Base-by-base conservation (phyloP, 1,140 invertebrate genomes). In the Drosophila littoralis region DNA sequence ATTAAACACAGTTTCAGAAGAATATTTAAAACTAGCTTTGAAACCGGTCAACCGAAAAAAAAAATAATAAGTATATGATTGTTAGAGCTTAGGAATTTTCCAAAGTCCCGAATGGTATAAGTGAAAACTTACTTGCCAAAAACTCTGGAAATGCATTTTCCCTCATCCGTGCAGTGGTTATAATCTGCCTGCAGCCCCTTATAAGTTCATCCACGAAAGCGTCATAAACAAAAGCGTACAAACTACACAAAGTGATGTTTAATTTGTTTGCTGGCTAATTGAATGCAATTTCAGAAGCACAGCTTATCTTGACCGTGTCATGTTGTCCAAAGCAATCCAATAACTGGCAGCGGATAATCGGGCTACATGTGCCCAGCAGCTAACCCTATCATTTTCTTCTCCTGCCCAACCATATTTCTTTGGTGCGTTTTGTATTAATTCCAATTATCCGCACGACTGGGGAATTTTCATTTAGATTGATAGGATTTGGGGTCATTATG, bases 371-470 rank as follows among this genome's bases (percentile, higher is more conserved):
- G 43, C 61, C 13, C 42, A 45, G 22, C 4, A 22, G 12, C 45
- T 45, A 28, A 75, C 45, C 67, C 67, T 51, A 43, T 64, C 59
- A 50, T 10, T 57, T 33, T 15, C 12, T 12, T 9, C 15, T 12
- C 45, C 32, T 8, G 45, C 1, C n/a, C 9, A 51, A 40, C 63
- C 48, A 88, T 74, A 77, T 76, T 71, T 81, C 77, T 75, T 60
- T 60, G 67, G 52, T 77, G 68, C 67, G 65, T 84, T 83, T 77
- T 88, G 80, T 88, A 89, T 89, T 89, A 89, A 89, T 89, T 89
- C 77, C 85, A 90, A 89, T 89, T 89, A 89, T 85, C 89, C 84
- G 84, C 84, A 89, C 84, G 85, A 73, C 81, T 81, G 80, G 77
- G 83, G 81, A 90, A 89, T 89, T 89, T 81, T 75, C 85, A 81